phyloP scores from a whole-genome alignment of 2,113 vertebrate genomes.

The Indri indri region DNA sequence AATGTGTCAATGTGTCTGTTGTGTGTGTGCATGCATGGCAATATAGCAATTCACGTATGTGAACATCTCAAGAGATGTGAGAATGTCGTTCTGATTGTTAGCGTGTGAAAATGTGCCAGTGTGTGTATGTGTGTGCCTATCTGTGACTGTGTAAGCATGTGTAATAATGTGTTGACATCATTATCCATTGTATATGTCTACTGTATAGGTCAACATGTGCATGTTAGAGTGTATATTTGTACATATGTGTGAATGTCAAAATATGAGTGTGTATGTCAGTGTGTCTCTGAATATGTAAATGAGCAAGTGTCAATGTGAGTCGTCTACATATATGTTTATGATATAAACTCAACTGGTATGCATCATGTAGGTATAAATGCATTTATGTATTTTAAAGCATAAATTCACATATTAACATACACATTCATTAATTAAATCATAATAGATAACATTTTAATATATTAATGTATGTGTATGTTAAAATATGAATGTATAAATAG shows the following conservation, averaged over 20 bases:
- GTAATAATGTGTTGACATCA: constrained; percentile 6
- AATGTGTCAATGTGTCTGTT: neutral
- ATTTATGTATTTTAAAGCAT: neutral
- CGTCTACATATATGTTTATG: neutral
- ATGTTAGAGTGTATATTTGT: neutral
- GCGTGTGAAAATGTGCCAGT: neutral
- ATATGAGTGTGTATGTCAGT: neutral
- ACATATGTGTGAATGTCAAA: neutral
- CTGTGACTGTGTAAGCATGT: neutral
- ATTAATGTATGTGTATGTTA: neutral
- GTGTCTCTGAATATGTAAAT: constrained; percentile 36
- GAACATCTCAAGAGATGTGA: constrained; percentile 8
- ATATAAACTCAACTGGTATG: neutral
- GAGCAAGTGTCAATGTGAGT: neutral
- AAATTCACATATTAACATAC: neutral
- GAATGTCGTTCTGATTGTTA: neutral
- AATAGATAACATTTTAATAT: neutral
- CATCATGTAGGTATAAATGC: neutral
- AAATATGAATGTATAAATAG: constrained; percentile 1
- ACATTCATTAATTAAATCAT: neutral
- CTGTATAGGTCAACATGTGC: neutral
- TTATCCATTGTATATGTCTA: neutral
- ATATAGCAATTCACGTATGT: neutral
- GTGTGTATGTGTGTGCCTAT: neutral
- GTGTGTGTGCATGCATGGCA: neutral